Percentiles rank a stretch among this genome's conserved stretches.
Evolutionary conservation across 1,140 invertebrate genomes (phyloP).

Genomic region (Agrilus planipennis): DNA sequence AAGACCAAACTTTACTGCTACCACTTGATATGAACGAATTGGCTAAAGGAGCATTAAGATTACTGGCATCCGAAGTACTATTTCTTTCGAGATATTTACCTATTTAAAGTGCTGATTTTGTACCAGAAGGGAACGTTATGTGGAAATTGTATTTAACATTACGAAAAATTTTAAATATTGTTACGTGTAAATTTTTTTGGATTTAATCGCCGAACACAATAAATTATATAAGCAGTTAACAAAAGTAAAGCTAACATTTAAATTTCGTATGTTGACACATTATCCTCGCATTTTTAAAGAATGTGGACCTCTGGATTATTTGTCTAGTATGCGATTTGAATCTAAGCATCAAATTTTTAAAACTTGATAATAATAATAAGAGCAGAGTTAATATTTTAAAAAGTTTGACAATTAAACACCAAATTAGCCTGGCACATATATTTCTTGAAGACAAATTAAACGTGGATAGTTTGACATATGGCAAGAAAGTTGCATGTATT

Average conservation of each 20-base stretch:
- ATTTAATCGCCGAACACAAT: not conserved
- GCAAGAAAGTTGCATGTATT: too few relatives aligned
- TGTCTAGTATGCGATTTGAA: conserved; percentile 1
- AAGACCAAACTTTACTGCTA: not conserved
- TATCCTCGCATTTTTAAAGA: not conserved
- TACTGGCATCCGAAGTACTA: not conserved
- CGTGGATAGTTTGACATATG: too few relatives aligned
- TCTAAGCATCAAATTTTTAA: not conserved
- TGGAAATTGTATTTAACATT: not conserved
- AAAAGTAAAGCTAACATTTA: not conserved
- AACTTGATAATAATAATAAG: not conserved
- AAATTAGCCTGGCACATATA: not conserved
- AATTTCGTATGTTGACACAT: not conserved
- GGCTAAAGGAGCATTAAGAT: not conserved
- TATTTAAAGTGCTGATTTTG: not conserved
- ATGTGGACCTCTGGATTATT: not conserved
- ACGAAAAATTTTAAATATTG: not conserved
- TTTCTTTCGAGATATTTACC: not conserved
- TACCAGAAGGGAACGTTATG: not conserved
- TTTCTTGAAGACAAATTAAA: too few relatives aligned
- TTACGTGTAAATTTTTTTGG: not conserved
- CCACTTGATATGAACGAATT: not conserved
- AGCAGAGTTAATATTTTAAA: not conserved
- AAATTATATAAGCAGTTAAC: not conserved
- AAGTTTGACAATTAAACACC: not conserved